Percentiles rank a stretch among this genome's conserved stretches.
Conservation (phyloP, 2,113 vertebrate genomes). For the Zootoca vivipara region DNA sequence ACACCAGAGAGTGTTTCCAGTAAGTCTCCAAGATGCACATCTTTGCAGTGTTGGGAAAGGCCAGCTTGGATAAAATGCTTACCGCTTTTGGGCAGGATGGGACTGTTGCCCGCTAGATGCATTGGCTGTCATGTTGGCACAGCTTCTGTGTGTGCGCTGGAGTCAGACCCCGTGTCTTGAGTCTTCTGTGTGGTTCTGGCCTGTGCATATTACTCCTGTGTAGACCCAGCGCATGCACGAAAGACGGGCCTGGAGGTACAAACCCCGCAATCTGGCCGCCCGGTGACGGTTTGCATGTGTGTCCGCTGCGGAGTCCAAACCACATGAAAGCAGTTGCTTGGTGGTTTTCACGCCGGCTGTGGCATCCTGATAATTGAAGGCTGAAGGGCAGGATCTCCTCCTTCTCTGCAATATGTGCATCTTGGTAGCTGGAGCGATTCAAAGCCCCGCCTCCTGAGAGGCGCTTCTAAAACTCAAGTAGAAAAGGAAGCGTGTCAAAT, state of each 20-base stretch:
- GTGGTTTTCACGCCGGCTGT: no score
- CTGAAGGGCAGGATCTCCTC: not conserved
- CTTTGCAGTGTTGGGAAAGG: not conserved
- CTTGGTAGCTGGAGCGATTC: no score
- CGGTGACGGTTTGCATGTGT: not conserved
- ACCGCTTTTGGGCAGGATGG: not conserved
- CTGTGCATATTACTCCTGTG: not conserved
- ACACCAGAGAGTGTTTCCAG: not conserved
- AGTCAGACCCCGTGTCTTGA: not conserved
- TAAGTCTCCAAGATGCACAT: not conserved
- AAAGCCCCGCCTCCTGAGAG: not conserved
- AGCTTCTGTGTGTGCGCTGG: not conserved
- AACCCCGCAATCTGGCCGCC: not conserved
- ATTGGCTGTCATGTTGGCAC: not conserved
- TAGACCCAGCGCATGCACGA: not conserved
- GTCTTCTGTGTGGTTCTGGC: not conserved
- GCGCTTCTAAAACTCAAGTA: not conserved
- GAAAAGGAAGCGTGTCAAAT: not conserved
- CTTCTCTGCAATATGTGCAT: not conserved
- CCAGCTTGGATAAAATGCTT: not conserved
- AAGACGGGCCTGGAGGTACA: not conserved
- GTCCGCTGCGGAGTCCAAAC: not conserved
- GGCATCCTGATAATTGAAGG: not conserved
- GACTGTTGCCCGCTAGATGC: not conserved
- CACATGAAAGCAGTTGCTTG: not conserved